Evolutionary conservation across 2,888 invertebrate species (phyloP), one percentile per base, ranked within the genome.

Genomic region (Scelioninae gen. 2): DNA sequence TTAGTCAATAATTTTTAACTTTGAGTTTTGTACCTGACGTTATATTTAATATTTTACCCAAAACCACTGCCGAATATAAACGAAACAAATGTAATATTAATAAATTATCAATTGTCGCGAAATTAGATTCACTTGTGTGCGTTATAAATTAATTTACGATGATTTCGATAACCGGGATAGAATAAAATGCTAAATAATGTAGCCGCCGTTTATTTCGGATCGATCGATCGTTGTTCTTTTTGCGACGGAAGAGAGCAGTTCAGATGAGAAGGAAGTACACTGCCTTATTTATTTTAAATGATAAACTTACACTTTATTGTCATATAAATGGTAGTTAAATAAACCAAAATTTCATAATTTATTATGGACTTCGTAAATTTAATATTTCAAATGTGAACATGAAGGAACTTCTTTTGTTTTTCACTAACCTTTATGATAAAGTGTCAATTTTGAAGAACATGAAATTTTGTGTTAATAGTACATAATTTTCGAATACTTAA

Each of bases 231-330:
- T 18, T 19, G 57, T 43, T 43, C 57, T 43, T n/a, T 46, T 25
- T 39, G 78, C 77, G 16, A 13, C 18, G 15, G n/a, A 16, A 15
- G 6, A 3, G 25, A 31, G n/a, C 19, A 45, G 28, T 46, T 46
- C 48, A 22, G 50, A 57, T 46, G 75, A 77, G 75, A 78, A 76
- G 77, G 78, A 80, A 79, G 81, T 81, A 81, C 84, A 85, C 84
- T 85, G 85, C 84, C 85, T 85, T 84, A 84, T 85, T 84, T 85
- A 85, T 85, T 84, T 84, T 83, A 83, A 79, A 81, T 76, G 10
- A 81, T 81, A 79, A 81, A 82, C 82, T 79, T 83, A 58, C 33
- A 58, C 52, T 60, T 52, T 50, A 58, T 60, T 68, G 53, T 68
- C 68, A 53, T 83, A 81, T 80, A 81, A 77, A 82, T 75, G 78